These are phyloP conservation scores for Turnix velox DNA, from an alignment of 2,113 vertebrate species.

Conservation along the genomic window DNA sequence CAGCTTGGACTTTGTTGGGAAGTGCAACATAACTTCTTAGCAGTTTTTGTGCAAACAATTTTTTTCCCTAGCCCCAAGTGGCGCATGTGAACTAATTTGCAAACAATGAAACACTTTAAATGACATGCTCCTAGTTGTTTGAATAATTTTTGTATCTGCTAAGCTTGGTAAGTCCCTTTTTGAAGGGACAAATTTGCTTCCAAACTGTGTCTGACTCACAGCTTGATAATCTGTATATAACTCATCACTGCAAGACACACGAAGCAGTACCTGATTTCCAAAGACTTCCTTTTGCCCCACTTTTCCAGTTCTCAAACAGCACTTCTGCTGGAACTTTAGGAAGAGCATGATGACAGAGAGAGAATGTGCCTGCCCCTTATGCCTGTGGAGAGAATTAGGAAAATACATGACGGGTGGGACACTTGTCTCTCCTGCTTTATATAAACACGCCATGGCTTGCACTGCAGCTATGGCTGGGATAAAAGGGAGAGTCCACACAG, in stretches of 20 bases:
- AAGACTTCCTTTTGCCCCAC: background rate
- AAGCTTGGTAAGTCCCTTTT: background rate
- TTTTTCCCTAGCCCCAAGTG: background rate
- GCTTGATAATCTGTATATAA: no score
- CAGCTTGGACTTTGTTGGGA: background rate
- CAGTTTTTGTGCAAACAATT: background rate
- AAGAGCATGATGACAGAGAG: background rate
- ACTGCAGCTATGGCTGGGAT: background rate
- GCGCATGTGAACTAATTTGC: background rate
- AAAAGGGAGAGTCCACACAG: constrained; percentile 37
- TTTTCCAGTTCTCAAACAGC: background rate
- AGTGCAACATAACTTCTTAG: background rate
- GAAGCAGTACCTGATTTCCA: background rate
- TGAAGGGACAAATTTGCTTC: background rate
- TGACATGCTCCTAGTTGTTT: background rate
- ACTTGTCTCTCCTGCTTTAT: background rate
- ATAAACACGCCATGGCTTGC: background rate
- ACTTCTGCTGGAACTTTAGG: background rate
- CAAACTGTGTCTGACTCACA: background rate
- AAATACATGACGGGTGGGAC: background rate
- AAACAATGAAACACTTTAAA: background rate
- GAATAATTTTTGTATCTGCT: background rate
- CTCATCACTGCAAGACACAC: background rate
- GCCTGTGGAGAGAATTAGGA: background rate
- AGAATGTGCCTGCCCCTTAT: background rate